Conservation (phyloP, 2,888 invertebrate species). For the Cosmia trapezina region DNA sequence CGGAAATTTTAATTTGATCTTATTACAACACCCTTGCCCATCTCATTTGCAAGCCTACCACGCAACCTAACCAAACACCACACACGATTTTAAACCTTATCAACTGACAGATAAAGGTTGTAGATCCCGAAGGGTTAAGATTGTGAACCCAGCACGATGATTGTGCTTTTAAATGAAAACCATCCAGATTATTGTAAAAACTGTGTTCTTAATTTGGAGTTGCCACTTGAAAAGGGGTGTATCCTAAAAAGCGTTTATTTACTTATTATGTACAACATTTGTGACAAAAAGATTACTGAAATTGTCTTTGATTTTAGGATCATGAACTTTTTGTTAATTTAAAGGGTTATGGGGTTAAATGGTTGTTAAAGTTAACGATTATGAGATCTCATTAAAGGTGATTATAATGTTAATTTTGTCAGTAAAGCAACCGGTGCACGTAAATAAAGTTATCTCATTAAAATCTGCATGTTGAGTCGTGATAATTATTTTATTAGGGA, state of each 20-base stretch:
- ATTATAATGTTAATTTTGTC: slow-evolving; percentile 18
- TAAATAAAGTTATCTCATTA: slow-evolving; percentile 27
- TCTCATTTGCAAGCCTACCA: slow-evolving; percentile 67
- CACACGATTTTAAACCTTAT: slow-evolving; percentile 44
- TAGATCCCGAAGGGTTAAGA: background rate
- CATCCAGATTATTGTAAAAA: slow-evolving; percentile 69
- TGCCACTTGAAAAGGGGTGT: slow-evolving; percentile 48
- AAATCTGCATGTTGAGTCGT: slow-evolving; percentile 17
- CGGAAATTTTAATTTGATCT: slow-evolving; percentile 74
- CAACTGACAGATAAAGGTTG: background rate
- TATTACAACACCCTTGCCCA: slow-evolving; percentile 68
- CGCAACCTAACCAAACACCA: background rate
- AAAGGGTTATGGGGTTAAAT: background rate
- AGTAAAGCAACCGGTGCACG: background rate
- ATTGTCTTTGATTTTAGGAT: slow-evolving; percentile 37
- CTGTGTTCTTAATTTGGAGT: slow-evolving; percentile 63
- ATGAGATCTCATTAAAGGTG: slow-evolving; percentile 8
- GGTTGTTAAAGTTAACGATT: background rate
- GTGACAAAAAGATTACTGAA: slow-evolving; percentile 33
- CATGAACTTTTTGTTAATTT: slow-evolving; percentile 4
- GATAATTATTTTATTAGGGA: slow-evolving; percentile 15
- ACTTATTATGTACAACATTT: slow-evolving; percentile 30
- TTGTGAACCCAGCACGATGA: slow-evolving; percentile 53
- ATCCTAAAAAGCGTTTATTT: slow-evolving; percentile 44
- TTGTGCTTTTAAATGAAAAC: slow-evolving; percentile 69